These are phyloP conservation scores for Zaprionus vittiger DNA, from an alignment of 1,140 invertebrate genomes.

Conservation along the genomic window DNA sequence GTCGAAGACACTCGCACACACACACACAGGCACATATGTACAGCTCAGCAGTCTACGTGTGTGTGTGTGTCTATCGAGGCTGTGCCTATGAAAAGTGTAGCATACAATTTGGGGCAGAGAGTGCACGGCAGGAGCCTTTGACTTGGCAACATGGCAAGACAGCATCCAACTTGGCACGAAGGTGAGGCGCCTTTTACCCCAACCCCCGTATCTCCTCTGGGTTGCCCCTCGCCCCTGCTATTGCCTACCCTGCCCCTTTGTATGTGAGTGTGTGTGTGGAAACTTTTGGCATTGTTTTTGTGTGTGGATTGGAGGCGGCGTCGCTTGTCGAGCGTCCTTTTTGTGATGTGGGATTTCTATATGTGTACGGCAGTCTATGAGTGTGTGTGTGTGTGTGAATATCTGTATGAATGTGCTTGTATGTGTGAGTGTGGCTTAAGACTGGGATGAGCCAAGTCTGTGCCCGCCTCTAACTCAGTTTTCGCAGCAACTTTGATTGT, in stretches of 20 bases:
- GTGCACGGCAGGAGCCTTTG: slow-evolving; percentile 71
- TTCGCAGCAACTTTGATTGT: slow-evolving; percentile 78
- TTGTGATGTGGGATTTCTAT: slow-evolving; percentile 51
- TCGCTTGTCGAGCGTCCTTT: slow-evolving; percentile 58
- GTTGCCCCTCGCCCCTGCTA: neutral
- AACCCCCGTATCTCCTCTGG: neutral
- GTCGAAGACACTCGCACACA: slow-evolving; percentile 68
- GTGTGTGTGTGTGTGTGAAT: slow-evolving; percentile 20
- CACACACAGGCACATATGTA: slow-evolving; percentile 20
- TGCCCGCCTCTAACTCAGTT: slow-evolving; percentile 48
- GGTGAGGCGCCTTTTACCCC: slow-evolving; percentile 55
- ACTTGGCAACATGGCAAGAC: slow-evolving; percentile 74
- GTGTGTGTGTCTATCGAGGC: slow-evolving; percentile 26
- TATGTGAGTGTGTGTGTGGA: slow-evolving; percentile 51
- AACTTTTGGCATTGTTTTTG: slow-evolving; percentile 82
- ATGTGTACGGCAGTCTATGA: neutral
- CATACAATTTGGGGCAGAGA: slow-evolving; percentile 54
- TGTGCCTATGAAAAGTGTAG: slow-evolving; percentile 70
- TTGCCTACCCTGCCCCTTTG: neutral
- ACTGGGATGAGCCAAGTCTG: slow-evolving; percentile 74
- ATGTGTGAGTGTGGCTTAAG: slow-evolving; percentile 36
- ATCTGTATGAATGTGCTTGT: slow-evolving; percentile 29
- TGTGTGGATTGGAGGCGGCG: slow-evolving; percentile 58
- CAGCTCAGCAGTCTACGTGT: neutral
- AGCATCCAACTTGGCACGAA: slow-evolving; percentile 58